Conservation (phyloP, 1,140 invertebrate species). For the Scaptodrosophila lebanonensis region DNA sequence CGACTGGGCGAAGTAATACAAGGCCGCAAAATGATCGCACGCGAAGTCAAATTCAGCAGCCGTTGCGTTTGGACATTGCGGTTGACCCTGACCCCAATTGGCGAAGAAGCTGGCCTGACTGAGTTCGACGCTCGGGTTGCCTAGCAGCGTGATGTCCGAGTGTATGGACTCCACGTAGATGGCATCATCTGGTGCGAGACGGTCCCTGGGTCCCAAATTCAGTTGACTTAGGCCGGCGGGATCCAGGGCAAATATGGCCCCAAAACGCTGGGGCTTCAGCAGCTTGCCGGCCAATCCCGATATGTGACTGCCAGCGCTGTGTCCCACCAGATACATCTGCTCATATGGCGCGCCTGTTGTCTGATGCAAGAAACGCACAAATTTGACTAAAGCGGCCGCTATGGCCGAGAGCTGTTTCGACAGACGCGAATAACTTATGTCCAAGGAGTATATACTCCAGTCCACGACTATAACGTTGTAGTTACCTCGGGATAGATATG, state of each 20-base stretch:
- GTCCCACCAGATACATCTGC: conserved; percentile 77
- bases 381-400: conserved; percentile 50
- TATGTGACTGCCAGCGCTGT: conserved; percentile 79
- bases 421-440: conserved; percentile 63
- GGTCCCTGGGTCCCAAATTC: conserved; percentile 40
- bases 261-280: conserved; percentile 51
- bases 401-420: conserved; percentile 53
- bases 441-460: conserved; percentile 77
- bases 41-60: conserved; percentile 65
- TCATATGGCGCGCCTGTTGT: conserved; percentile 64
- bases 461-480: conserved; percentile 81
- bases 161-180: conserved; percentile 86
- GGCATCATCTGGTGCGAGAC: conserved; percentile 82
- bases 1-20: conserved; percentile 69
- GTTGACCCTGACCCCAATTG: conserved; percentile 83
- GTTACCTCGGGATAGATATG: conserved; percentile 70
- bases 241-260: conserved; percentile 78
- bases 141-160: conserved; percentile 82
- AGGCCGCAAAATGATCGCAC: conserved; percentile 65
- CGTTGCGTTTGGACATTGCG: conserved; percentile 80
- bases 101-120: conserved; percentile 85
- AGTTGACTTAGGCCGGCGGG: conserved; percentile 78
- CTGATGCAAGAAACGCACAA: conserved; percentile 73
- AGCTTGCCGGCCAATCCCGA: conserved; percentile 77
- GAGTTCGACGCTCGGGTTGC: conserved; percentile 77